Percentiles rank a stretch among this genome's conserved stretches.
Conservation (phyloP, 2,888 invertebrate species). For the Alloscopus bannaensis region DNA sequence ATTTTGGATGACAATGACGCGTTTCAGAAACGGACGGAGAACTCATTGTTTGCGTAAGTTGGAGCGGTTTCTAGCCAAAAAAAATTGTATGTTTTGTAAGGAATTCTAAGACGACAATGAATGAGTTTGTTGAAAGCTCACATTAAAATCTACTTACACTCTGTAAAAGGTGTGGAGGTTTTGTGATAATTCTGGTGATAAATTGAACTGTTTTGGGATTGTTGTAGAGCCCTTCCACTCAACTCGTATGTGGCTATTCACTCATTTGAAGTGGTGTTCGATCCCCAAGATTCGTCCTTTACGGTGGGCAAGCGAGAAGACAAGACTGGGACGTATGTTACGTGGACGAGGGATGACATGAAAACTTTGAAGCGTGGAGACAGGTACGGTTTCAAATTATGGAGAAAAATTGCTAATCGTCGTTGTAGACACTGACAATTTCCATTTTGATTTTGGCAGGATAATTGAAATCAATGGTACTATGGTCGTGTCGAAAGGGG, state of each 20-base stretch:
- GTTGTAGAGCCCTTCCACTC: constrained; percentile 73
- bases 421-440: neutral
- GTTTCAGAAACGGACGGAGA: constrained; percentile 76
- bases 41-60: constrained; percentile 72
- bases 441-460: constrained; percentile 49
- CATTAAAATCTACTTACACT: no score
- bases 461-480: constrained; percentile 73
- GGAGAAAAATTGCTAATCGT: no score
- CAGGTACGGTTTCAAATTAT: constrained; percentile 77
- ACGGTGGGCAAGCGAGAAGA: constrained; percentile 83
- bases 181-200: no score
- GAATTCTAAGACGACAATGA: no score
- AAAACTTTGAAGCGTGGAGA: constrained; percentile 84
- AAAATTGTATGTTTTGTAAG: no score
- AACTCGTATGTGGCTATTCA: constrained; percentile 78
- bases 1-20: constrained; percentile 84
- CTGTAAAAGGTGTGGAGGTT: no score
- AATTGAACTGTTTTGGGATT: no score
- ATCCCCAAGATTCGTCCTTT: constrained; percentile 84
- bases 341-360: constrained; percentile 89
- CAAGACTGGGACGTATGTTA: constrained; percentile 83
- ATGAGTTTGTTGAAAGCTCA: no score
- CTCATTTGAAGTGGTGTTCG: constrained; percentile 83
- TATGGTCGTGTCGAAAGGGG: constrained; percentile 72
- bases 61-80: neutral